Base-by-base conservation (phyloP, 1,140 invertebrate genomes). In the Drosophila ambigua region DNA sequence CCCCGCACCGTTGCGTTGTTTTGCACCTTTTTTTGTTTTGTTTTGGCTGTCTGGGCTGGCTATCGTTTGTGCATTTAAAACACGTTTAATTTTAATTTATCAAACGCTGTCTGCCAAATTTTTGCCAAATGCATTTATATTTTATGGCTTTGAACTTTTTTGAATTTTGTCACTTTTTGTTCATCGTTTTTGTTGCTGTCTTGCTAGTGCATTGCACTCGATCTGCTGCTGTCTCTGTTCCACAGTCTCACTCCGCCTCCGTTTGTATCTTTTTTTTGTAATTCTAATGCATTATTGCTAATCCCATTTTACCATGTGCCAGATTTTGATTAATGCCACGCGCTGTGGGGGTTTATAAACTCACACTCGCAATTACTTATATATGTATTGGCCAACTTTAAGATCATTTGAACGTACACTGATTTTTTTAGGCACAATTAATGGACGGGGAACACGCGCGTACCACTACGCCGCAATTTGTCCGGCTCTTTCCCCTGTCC, bases 31-130 rank as follows among this genome's bases (percentile, higher is more conserved):
- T 16, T 28, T 26, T 54, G 16, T 51, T 15, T 26, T 15, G 5
- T 51, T 39, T 60, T 63, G 49, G 49, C 53, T 55, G 39, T 2
- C 31, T 41, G 8, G 28, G 26, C 48, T 48, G 59, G 68, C 59
- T 62, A 65, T 51, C 46, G 71, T 49, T 85, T 87, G 60, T 82
- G 83, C 62, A 88, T 82, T 87, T 72, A 57, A 85, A 87, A 85
- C 83, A 82, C 82, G 82, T 87, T 87, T 85, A 87, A 85, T 85
- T 85, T 61, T 66, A 82, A 85, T 85, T 82, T 87, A 62, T 87
- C 68, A 81, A 81, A 77, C 72, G 69, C 78, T 73, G 74, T 51
- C 82, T 67, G 81, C 68, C 82, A 81, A 69, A 84, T 68, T 85
- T 77, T 68, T 48, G n/a, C n/a, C n/a, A 13, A 60, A 76, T 82